Evolutionary conservation across 1,140 invertebrate genomes (phyloP), one percentile per base, ranked within the genome.

Genomic region (Drosophila nigromelanica): DNA sequence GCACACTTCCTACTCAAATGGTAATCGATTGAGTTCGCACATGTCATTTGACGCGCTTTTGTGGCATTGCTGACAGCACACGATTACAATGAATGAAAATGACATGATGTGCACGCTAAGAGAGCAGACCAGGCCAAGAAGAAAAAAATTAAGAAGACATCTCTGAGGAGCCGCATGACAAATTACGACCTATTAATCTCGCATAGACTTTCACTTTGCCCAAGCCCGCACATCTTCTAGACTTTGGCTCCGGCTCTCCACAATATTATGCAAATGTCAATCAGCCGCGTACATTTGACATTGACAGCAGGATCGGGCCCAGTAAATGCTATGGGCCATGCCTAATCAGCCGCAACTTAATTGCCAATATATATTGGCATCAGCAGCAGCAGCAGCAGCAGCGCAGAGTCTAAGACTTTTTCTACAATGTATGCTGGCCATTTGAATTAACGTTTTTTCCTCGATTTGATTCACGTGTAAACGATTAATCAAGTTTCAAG

Each of bases 1-100:
- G 80, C 82, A 80, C 86, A 86, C 82, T 87, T 85, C 72, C 76
- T 70, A 58, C 61, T 78, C 73, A 52, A 72, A 67, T 72, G 76
- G 40, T 86, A 87, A 86, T 86, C 82, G 82, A 86, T 86, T 86
- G 82, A 86, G 82, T 86, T 89, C 82, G 83, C 86, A 86, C 82
- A 86, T 86, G 82, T 89, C 83, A 87, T 87, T 89, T 86, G 83
- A 76, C 73, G 63, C 61, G 75, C 82, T 86, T 86, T 86, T 86
- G 82, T 82, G 78, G 83, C 82, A 87, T 69, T 89, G 78, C 69
- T 86, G 82, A 87, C 82, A 86, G 82, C 82, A 78, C 62, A 78
- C 78, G 78, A 89, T 86, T 76, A 73, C 71, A 61, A 67, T 72
- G 69, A 83, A 87, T 81, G 81, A 86, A 87, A 86, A 81, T 87